These are phyloP conservation scores for Struthidea cinerea DNA, from an alignment of 2,113 vertebrate species.

Conservation along the genomic window DNA sequence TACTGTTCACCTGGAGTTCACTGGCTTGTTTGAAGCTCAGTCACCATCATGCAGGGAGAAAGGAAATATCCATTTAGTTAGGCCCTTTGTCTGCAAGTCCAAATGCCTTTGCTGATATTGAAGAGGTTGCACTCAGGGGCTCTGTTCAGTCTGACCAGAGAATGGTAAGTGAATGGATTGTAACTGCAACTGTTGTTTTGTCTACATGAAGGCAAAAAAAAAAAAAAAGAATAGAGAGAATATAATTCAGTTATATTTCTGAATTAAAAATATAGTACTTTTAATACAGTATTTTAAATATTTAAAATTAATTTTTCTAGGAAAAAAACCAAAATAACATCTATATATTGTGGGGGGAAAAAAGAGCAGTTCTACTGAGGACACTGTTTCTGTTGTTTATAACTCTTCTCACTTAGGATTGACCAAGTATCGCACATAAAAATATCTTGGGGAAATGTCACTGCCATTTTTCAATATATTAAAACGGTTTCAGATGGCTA, in stretches of 20 bases:
- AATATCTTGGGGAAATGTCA: constrained; percentile 35
- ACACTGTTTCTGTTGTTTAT: background rate
- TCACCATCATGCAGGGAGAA: background rate
- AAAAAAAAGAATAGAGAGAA: background rate
- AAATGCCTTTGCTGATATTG: background rate
- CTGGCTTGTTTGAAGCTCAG: background rate
- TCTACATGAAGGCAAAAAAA: background rate
- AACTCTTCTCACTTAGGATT: background rate
- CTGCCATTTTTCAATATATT: constrained; percentile 24
- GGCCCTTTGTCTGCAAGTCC: background rate
- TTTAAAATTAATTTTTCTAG: background rate
- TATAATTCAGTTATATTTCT: background rate
- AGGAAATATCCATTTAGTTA: background rate
- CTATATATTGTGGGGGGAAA: accelerated
- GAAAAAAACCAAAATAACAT: accelerated
- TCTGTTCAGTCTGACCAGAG: background rate
- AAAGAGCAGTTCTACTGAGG: background rate
- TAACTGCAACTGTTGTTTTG: background rate
- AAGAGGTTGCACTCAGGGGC: background rate
- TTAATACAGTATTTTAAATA: background rate
- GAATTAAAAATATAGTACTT: background rate
- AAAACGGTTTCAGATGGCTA: constrained; percentile 29
- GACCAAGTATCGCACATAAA: background rate
- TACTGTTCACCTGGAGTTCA: background rate
- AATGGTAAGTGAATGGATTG: background rate